Percentiles rank a stretch among this genome's conserved stretches.
phyloP scores from a whole-genome alignment of 2,888 invertebrate species.

The Eudasyphora cyanicolor region DNA sequence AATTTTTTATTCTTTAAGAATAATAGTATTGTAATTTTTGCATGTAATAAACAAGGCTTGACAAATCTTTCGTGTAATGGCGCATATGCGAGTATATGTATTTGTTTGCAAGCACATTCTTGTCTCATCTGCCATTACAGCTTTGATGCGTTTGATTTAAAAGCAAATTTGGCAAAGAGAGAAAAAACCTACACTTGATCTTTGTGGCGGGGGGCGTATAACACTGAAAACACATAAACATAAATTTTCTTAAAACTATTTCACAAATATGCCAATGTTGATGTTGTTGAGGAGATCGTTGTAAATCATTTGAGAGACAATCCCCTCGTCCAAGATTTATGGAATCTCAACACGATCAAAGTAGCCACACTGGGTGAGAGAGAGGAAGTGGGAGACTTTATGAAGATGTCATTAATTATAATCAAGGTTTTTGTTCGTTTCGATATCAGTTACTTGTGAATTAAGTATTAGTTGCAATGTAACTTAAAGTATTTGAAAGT shows the following conservation, averaged over 20 bases:
- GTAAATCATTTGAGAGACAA: background rate
- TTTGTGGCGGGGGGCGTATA: background rate
- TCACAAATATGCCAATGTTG: background rate
- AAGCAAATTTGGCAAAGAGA: background rate
- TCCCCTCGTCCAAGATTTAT: background rate
- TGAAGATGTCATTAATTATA: background rate
- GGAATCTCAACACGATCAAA: background rate
- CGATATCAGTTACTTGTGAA: too few relatives aligned
- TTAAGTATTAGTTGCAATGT: too few relatives aligned
- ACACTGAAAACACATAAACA: background rate
- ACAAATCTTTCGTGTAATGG: too few relatives aligned
- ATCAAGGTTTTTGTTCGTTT: background rate
- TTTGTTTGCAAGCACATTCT: too few relatives aligned
- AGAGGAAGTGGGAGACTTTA: too few relatives aligned
- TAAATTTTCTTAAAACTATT: background rate
- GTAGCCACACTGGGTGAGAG: too few relatives aligned
- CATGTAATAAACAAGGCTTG: too few relatives aligned
- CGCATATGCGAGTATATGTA: too few relatives aligned
- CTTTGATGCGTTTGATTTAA: constrained; percentile 9
- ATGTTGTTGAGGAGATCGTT: background rate
- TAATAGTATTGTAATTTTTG: too few relatives aligned
- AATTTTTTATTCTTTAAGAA: too few relatives aligned
- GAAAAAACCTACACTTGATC: background rate
- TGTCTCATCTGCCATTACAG: too few relatives aligned
- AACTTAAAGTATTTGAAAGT: too few relatives aligned